Evolutionary conservation across 2,797 vertebrate genomes (phyloP), one percentile per base, ranked within the genome.

Genomic region (Spinus pinus): DNA sequence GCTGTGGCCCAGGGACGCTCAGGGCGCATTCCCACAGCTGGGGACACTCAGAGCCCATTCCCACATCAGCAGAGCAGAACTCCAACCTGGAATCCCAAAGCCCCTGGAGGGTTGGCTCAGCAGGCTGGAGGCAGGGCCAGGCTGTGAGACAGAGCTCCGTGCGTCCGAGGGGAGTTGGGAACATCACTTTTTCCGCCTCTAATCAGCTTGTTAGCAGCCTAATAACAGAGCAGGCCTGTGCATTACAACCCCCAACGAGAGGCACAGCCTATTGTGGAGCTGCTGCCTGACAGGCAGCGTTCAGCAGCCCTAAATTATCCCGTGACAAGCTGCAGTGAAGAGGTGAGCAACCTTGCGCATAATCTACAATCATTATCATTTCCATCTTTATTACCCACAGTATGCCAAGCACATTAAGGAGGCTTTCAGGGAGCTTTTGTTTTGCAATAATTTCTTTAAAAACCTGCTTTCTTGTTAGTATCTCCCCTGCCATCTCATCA

Each of bases 321-420:
- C 94, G 86, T 97, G 96, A 97, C 97, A 97, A 97, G 96, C 94
- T 93, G 96, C 96, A 96, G 91, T 83, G 93, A 96, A 95, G 96
- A 97, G 96, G 96, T 97, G 97, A 97, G 96, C 96, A 97, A 97
- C 97, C 97, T 96, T 97, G 96, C 94, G 89, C 97, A 97, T 97
- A 97, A 97, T 97, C 96, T 96, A 97, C 96, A 97, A 95, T 97
- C 96, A 97, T 97, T 97, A 97, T 97, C 96, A 97, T 97, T 97
- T 97, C 97, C 94, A 96, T 97, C 96, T 97, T 97, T 97, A 97
- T 97, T 97, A 97, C 93, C 97, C 96, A 97, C 96, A 97, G 78
- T 97, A 95, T 97, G 96, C 96, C 64, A 42, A 95, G 92, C 94
- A 96, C 95, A 97, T 97, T 97, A 97, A 96, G 85, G 78, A 88